Base-by-base conservation (phyloP, 2,113 vertebrate genomes). In the Oreochromis tanganicae region DNA sequence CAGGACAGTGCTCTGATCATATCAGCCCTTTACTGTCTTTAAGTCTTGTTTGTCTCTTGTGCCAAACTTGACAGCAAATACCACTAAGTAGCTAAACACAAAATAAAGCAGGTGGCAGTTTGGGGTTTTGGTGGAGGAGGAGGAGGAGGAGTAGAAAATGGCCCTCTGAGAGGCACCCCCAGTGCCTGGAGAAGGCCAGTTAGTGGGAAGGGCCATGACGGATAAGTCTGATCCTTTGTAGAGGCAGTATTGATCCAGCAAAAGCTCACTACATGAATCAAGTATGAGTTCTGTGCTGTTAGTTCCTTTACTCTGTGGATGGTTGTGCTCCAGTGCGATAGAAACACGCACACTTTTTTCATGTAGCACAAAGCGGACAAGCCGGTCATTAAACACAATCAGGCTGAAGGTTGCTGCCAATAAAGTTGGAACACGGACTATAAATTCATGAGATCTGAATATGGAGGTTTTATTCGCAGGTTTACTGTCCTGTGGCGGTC, bases 191-290 rank as follows among this genome's bases (percentile, higher is more conserved):
- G 89, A 84, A 46, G 79, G 43, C 85, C 85, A 90, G 91, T 95
- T 93, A 91, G 92, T 80, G 90, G 84, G 84, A 86, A 92, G 85
- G 81, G 91, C 84, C 85, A 85, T 95, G 94, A 93, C 24, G 66
- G 94, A 96, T 95, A 94, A 89, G 95, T 93, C 83, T 89, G 93
- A 95, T 91, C 90, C 93, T 94, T 95, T 90, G 90, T 88, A 94
- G 93, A 94, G 91, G 87, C 88, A 83, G 85, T 95, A 95, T 95
- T 92, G 95, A 96, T 96, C 91, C 81, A 46, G 92, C 81, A 79
- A 94, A 94, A 94, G 91, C 93, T 89, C 88, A 89, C 86, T 90
- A 92, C 93, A 95, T 95, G 92, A 95, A 96, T 94, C 91, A 93
- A 87, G 90, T 91, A 88, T 93, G 93, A 93, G 87, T 89, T 86